A percentile compares a stretch with the other conserved stretches of the same genome.
Evolutionary conservation across 2,888 invertebrate genomes (phyloP).

Genomic region (Xestobium rufovillosum): DNA sequence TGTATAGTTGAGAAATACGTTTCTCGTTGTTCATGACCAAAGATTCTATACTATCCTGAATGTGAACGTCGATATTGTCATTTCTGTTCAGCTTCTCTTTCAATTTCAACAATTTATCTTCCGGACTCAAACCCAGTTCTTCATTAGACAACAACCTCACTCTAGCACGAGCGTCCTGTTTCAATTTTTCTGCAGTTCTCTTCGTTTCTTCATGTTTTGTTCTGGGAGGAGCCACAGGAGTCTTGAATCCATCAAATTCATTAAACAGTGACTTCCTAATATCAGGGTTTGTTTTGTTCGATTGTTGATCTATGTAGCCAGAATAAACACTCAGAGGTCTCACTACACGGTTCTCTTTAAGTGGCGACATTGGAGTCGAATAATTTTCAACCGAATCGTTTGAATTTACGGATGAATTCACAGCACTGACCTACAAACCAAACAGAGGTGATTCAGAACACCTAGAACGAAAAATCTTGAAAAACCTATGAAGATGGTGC

Average conservation of each 20-base stretch:
- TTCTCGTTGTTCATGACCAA: slow-evolving; percentile 33
- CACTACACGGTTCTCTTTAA: slow-evolving; percentile 21
- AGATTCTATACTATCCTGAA: slow-evolving; percentile 32
- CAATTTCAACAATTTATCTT: slow-evolving; percentile 54
- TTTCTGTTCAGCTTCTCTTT: slow-evolving; percentile 41
- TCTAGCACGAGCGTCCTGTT: slow-evolving; percentile 53
- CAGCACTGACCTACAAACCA: no score
- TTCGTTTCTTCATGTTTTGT: slow-evolving; percentile 44
- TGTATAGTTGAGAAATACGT: slow-evolving; percentile 34
- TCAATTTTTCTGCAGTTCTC: slow-evolving; percentile 51
- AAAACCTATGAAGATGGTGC: no score
- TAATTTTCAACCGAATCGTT: slow-evolving; percentile 20
- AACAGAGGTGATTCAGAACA: no score
- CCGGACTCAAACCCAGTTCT: slow-evolving; percentile 64
- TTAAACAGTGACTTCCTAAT: slow-evolving; percentile 36
- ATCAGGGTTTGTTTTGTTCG: slow-evolving; percentile 32
- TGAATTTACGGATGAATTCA: no score
- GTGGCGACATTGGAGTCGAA: slow-evolving; percentile 22
- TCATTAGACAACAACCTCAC: slow-evolving; percentile 64
- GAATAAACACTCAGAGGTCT: slow-evolving; percentile 31
- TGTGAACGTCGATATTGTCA: slow-evolving; percentile 26
- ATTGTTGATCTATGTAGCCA: neutral
- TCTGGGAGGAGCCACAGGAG: slow-evolving; percentile 48
- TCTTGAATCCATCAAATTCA: slow-evolving; percentile 39
- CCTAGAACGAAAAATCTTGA: no score